Conservation (phyloP, 1,140 invertebrate species). For the Bombus superbus region DNA sequence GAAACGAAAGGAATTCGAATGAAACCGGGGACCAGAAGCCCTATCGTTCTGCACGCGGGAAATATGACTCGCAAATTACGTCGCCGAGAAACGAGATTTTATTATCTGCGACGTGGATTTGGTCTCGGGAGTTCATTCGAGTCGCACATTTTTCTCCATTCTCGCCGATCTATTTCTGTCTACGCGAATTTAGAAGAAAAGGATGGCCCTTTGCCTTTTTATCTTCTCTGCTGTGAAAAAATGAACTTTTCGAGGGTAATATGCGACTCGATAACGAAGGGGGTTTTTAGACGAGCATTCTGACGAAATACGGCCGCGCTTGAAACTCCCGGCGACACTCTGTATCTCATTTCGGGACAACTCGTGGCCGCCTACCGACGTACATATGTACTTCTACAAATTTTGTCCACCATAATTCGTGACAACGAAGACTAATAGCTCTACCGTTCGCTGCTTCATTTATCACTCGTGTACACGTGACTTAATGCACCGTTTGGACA, state of each 20-base stretch:
- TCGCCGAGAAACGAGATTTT: conserved; percentile 26
- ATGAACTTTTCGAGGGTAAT: background rate
- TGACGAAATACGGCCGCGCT: background rate
- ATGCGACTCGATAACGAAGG: background rate
- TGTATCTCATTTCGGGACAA: background rate
- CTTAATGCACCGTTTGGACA: conserved; percentile 32
- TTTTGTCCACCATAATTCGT: conserved; percentile 31
- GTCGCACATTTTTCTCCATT: conserved; percentile 21
- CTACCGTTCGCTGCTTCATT: conserved; percentile 19
- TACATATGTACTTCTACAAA: background rate
- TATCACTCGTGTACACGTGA: conserved; percentile 22
- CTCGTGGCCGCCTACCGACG: background rate
- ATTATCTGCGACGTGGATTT: conserved; percentile 22
- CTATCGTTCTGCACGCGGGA: background rate
- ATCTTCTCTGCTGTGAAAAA: background rate
- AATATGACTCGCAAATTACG: conserved; percentile 36
- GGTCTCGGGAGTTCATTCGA: conserved; percentile 16
- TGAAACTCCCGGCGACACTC: background rate
- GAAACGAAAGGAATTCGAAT: background rate
- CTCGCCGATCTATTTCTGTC: conserved; percentile 4
- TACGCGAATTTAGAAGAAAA: conserved; percentile 35
- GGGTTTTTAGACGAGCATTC: background rate
- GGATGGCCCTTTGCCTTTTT: conserved; percentile 9
- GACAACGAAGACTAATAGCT: conserved; percentile 44
- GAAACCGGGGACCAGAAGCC: background rate